Percentiles rank a stretch among this genome's conserved stretches.
These are phyloP conservation scores for Nycticorax nycticorax DNA, from an alignment of 2,113 vertebrate species.

Conservation along the genomic window DNA sequence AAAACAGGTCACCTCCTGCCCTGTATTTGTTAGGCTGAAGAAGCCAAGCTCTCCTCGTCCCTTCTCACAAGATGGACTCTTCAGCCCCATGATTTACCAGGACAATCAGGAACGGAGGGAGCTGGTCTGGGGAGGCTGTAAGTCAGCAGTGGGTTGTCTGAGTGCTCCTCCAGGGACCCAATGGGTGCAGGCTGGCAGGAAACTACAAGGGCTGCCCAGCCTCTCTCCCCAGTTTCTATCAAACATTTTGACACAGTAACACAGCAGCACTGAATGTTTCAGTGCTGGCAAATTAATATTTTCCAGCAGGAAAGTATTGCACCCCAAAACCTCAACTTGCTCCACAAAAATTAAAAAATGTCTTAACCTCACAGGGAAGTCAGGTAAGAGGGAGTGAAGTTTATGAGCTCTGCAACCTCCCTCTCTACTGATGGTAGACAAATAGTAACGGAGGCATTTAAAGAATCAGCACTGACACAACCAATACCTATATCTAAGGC, in stretches of 20 bases:
- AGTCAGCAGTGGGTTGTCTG: neutral
- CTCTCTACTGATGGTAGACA: neutral
- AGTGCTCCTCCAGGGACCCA: neutral
- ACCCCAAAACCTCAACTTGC: neutral
- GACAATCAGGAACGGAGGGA: neutral
- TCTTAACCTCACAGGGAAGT: neutral
- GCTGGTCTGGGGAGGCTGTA: neutral
- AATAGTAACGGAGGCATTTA: neutral
- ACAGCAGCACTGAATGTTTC: neutral
- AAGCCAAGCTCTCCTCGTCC: neutral
- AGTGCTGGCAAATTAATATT: neutral
- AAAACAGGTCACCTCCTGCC: neutral
- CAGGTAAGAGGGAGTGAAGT: neutral
- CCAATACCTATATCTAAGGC: neutral
- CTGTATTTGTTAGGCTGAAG: neutral
- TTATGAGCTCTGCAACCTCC: neutral
- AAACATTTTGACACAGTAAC: neutral
- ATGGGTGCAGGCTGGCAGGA: neutral
- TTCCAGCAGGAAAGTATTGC: neutral
- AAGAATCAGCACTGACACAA: neutral
- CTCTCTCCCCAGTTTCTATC: neutral
- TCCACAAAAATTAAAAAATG: neutral
- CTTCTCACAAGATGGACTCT: neutral
- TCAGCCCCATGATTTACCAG: neutral
- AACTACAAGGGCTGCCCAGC: neutral